phyloP scores from a whole-genome alignment of 1,140 invertebrate genomes.

The Portunus trituberculatus region DNA sequence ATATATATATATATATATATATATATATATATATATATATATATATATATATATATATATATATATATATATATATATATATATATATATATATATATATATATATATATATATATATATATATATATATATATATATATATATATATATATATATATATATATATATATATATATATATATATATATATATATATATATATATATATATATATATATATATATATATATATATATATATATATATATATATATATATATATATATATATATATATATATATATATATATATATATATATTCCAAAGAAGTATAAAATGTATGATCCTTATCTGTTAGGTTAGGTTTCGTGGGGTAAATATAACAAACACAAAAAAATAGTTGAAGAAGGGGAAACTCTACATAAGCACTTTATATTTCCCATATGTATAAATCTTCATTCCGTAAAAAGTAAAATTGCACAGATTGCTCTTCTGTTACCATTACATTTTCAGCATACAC shows the following conservation, averaged over 20 bases:
- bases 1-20: background rate
- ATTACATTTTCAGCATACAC: background rate
- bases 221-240: background rate
- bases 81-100: background rate
- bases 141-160: background rate
- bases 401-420: too few species aligned
- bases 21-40: background rate
- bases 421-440: slow-evolving; percentile 42
- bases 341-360: background rate
- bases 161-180: background rate
- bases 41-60: background rate
- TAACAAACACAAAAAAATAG: background rate
- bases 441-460: background rate
- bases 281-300: background rate
- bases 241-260: background rate
- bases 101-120: background rate
- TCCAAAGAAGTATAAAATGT: slow-evolving; percentile 25
- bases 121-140: background rate
- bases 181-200: background rate
- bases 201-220: background rate
- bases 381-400: background rate
- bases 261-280: background rate
- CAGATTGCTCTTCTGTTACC: background rate
- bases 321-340: background rate
- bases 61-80: background rate